These are phyloP conservation scores for Calameuta filiformis DNA, from an alignment of 2,888 invertebrate species.

Conservation along the genomic window DNA sequence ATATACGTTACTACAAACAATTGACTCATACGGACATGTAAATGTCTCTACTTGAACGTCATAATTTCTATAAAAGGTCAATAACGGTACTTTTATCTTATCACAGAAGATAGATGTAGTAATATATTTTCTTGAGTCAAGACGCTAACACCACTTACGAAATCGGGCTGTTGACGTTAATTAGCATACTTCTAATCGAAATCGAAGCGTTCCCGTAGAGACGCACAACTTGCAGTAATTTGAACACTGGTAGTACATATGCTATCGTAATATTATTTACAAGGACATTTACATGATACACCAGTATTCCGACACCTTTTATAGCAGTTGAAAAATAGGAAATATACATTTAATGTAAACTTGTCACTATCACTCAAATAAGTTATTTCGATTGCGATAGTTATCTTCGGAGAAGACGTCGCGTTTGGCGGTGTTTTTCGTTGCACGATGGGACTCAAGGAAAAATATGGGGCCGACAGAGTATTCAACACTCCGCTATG, in stretches of 20 bases:
- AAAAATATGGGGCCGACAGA: constrained; percentile 91
- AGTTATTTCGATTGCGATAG: constrained; percentile 38
- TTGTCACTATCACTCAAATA: background rate
- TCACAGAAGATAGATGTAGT: background rate
- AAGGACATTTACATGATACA: background rate
- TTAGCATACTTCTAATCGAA: background rate
- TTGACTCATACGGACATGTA: background rate
- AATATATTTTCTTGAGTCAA: background rate
- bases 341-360: background rate
- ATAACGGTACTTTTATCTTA: background rate
- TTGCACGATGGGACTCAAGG: constrained; percentile 91
- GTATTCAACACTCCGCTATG: constrained; percentile 98
- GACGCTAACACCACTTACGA: background rate
- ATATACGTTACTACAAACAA: background rate
- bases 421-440: constrained; percentile 98
- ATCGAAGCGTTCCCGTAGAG: background rate
- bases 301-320: background rate
- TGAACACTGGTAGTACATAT: background rate
- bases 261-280: background rate
- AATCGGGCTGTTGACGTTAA: background rate
- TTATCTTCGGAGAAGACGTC: constrained; percentile 97
- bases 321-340: background rate
- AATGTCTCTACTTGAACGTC: no score
- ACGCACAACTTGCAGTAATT: background rate
- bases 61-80: background rate